These are phyloP conservation scores for Caenorhabditis inopinata DNA, from an alignment of 1,140 invertebrate genomes.

Conservation along the genomic window DNA sequence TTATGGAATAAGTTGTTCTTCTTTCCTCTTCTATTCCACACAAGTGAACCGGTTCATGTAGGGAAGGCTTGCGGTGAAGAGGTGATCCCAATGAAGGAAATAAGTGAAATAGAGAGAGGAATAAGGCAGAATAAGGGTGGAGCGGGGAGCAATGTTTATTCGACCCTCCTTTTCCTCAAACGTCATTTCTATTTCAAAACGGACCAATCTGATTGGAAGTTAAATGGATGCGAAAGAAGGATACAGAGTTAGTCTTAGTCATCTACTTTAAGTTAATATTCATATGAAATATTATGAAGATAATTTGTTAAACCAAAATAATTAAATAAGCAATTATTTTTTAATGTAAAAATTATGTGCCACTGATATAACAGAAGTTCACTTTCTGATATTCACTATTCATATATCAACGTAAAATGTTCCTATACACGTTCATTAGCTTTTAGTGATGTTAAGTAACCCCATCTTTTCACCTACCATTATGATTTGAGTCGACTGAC, in stretches of 20 bases:
- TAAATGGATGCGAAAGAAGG: too few relatives aligned
- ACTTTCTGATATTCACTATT: too few relatives aligned
- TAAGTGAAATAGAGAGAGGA: not conserved
- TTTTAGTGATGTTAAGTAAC: not conserved
- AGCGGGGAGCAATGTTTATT: conserved; percentile 1
- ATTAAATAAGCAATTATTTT: too few relatives aligned
- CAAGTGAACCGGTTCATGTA: conserved; percentile 26
- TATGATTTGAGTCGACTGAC: conserved; percentile 27
- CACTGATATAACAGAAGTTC: too few relatives aligned
- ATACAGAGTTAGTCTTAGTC: too few relatives aligned
- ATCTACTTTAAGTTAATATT: too few relatives aligned
- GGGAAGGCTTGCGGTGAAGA: not conserved
- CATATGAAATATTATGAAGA: too few relatives aligned
- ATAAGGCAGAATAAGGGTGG: not conserved
- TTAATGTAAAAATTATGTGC: too few relatives aligned
- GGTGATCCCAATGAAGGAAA: not conserved
- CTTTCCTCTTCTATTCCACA: not conserved
- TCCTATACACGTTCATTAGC: not conserved
- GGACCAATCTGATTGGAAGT: not conserved
- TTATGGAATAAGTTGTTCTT: conserved; percentile 33
- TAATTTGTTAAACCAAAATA: too few relatives aligned
- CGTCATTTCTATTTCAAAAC: conserved; percentile 9
- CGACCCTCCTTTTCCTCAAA: conserved; percentile 9
- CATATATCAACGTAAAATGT: not conserved
- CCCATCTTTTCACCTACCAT: not conserved